A percentile compares a stretch with the other conserved stretches of the same genome.
Evolutionary conservation across 2,888 invertebrate genomes (phyloP).

Genomic region (Drosophila longiperda): DNA sequence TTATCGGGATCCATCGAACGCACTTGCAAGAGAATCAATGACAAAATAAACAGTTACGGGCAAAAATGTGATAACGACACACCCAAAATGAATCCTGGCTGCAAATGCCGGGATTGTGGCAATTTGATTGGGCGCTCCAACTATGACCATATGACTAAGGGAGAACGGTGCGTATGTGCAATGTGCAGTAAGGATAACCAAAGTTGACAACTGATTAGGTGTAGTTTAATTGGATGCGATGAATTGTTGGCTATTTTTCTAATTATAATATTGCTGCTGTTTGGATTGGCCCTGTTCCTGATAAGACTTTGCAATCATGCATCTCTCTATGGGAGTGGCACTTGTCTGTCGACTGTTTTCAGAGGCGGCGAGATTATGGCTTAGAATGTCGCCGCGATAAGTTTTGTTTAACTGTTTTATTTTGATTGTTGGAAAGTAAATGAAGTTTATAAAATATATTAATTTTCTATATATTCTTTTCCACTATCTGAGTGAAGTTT

Average conservation of each 20-base stretch:
- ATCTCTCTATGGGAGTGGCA: constrained; percentile 47
- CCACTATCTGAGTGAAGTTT: neutral
- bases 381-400: constrained; percentile 4
- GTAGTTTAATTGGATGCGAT: neutral
- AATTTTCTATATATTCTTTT: neutral
- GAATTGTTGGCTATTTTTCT: neutral
- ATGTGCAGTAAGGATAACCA: neutral
- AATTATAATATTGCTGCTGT: neutral
- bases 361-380: constrained; percentile 41
- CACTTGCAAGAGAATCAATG: constrained; percentile 18
- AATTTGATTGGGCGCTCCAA: constrained; percentile 31
- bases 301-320: constrained; percentile 45
- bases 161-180: constrained; percentile 33
- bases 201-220: constrained; percentile 12
- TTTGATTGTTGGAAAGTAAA: neutral
- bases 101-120: constrained; percentile 39
- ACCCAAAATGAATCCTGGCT: neutral
- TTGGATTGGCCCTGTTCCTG: constrained; percentile 25
- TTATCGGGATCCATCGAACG: neutral
- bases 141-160: neutral
- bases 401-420: neutral
- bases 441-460: neutral
- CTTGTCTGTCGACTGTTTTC: constrained; percentile 41
- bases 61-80: neutral
- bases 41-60: constrained; percentile 26